Evolutionary conservation across 2,888 invertebrate genomes (phyloP), one percentile per base, ranked within the genome.

Genomic region (Cactoblastis cactorum): DNA sequence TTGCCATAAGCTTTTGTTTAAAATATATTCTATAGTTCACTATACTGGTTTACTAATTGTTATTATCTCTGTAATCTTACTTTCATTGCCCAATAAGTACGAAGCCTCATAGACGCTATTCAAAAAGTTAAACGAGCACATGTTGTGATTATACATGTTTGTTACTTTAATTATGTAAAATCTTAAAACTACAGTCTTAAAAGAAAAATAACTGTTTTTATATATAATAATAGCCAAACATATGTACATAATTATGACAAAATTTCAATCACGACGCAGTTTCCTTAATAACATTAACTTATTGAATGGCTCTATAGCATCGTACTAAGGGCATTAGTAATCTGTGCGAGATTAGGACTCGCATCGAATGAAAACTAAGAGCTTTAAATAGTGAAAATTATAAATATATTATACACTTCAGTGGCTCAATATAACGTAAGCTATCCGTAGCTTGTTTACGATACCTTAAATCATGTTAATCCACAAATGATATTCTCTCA

Each of bases 311-410:
- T 57, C 60, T 50, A 57, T 54, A 50, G 54, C 62, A 59, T 55
- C 50, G 51, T 57, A 54, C 52, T 41, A 53, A 54, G 67, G 78
- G 77, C 74, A 67, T 74, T 80, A 82, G 76, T 81, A 80, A 80
- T 81, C 73, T 67, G 75, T 77, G 85, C 83, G 84, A 72, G 74
- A 68, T 63, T 77, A 80, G 72, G 69, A 73, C 75, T 86, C 81
- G 85, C 79, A 77, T 78, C 59, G 78, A 76, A 84, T 80, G 83
- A 87, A 84, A 86, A 83, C 83, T 90, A 89, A 90, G 90, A 90
- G 90, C 90, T 90, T 90, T 90, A 90, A 90, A 88, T 90, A 90
- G 89, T 80, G 77, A 86, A 86, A 74, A 67, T 70, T 80, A 80
- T 82, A 79, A 37, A 81, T 80, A 80, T 83, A 79, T 74, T 79